Conservation (phyloP, 2,888 invertebrate species). For the Imbricaverruca yamaguchii region DNA sequence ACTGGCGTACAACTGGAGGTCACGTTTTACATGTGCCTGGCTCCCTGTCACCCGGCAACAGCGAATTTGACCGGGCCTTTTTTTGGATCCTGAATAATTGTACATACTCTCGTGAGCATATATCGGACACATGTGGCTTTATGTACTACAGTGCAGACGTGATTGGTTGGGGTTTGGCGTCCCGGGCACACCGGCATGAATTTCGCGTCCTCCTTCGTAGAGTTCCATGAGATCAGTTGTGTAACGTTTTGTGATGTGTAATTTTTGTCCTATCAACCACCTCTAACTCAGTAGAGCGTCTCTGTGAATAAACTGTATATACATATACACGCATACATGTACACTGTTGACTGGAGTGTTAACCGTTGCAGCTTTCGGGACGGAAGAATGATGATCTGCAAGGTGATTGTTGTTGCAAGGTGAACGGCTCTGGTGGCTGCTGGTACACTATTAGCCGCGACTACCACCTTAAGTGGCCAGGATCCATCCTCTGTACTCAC, state of each 20-base stretch:
- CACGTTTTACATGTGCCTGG: no score
- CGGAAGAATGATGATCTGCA: no score
- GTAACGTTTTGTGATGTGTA: constrained; percentile 21
- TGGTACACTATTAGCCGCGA: no score
- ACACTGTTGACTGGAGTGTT: background rate
- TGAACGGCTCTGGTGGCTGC: no score
- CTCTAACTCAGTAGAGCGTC: constrained; percentile 11
- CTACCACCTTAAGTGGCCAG: no score
- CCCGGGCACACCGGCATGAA: background rate
- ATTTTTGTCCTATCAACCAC: constrained; percentile 21
- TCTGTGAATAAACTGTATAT: constrained; percentile 18
- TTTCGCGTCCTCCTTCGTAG: constrained; percentile 1
- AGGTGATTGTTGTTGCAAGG: no score
- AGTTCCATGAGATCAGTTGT: constrained; percentile 12
- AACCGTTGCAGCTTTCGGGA: no score
- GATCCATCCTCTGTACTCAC: no score
- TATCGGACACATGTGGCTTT: constrained; percentile 10
- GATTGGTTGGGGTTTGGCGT: constrained; percentile 1
- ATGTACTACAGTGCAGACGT: constrained; percentile 4
- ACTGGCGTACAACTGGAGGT: no score
- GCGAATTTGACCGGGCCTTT: constrained; percentile 11
- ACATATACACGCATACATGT: background rate
- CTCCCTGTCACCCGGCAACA: background rate
- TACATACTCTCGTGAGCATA: constrained; percentile 9
- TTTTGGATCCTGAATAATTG: background rate